Base-by-base conservation (phyloP, 2,797 vertebrate genomes). In the Clarias pachynema region DNA sequence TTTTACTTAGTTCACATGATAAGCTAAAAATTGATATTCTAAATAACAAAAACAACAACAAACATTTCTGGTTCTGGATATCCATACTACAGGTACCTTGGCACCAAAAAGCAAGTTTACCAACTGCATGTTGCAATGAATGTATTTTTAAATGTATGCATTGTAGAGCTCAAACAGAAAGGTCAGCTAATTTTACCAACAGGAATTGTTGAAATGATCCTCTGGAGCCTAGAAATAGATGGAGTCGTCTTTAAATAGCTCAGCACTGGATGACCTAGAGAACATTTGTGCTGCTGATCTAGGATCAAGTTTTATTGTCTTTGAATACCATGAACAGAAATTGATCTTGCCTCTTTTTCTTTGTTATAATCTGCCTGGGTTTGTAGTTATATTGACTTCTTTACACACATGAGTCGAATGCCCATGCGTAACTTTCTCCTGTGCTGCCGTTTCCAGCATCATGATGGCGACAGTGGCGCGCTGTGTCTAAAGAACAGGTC, bases 401-500 rank as follows among this genome's bases (percentile, higher is more conserved):
- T 59, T 56, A 31, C 4, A 26, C 24, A 22, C 18, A 2, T 40
- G n/a, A 79, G 44, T 72, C 44, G 65, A 70, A 60, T n/a, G 31
- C 68, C 4, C 69, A 26, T 40, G 3, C 22, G 31, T 70, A 14
- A 74, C 40, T 84, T 80, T 86, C 57, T 77, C 65, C 62, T 65
- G 22, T 84, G 68, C 72, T 84, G 49, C 7, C 40, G 15, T 80
- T 85, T 78, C 78, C 88, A 95, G 95, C 92, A 94, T 84, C 92
- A 86, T 18, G 92, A 93, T 74, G 91, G 90, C 0, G 92, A 93
- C 5, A 91, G 89, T 5, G 92, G 92, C 7, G 88, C 83, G 0
- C 83, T 95, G 68, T 94, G 91, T 82, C 80, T 94, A 75, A 94
- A 95, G 86, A 95, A 93, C 87, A 92, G 93, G 24, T 96, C 95